These are phyloP conservation scores for Vidua macroura DNA, from an alignment of 2,113 vertebrate genomes.

Conservation along the genomic window DNA sequence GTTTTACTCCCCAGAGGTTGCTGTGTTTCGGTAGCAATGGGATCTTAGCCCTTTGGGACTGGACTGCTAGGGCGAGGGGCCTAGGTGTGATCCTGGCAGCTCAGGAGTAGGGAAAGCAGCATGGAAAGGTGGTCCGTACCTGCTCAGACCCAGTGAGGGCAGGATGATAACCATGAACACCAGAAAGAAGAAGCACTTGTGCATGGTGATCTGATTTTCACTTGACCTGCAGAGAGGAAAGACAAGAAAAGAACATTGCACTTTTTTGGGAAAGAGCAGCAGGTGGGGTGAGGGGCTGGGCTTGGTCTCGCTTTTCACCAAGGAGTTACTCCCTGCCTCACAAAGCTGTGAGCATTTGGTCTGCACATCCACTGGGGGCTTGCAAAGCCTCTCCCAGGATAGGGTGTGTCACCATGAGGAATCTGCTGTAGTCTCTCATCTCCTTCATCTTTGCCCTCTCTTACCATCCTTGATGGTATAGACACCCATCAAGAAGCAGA, in stretches of 20 bases:
- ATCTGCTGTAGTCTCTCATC: not conserved
- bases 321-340: not conserved
- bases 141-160: conserved; percentile 92
- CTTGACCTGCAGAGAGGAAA: conserved; percentile 75
- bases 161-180: conserved; percentile 98
- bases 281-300: not conserved
- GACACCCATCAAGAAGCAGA: not conserved
- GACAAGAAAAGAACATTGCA: not conserved
- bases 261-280: not conserved
- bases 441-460: not conserved
- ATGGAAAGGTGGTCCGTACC: conserved; percentile 64
- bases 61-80: rapidly evolving
- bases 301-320: not conserved
- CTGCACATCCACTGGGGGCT: not conserved
- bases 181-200: conserved; percentile 94
- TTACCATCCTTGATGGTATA: not conserved
- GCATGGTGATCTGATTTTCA: conserved; percentile 92
- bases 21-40: rapidly evolving
- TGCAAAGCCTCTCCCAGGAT: not conserved
- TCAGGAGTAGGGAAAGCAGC: not conserved
- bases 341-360: not conserved
- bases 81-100: not conserved
- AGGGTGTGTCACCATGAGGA: not conserved
- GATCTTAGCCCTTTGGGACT: not conserved
- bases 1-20: not conserved